A percentile compares a stretch with the other conserved stretches of the same genome.
phyloP scores from a whole-genome alignment of 2,113 vertebrate genomes.

The Oostethus manadensis region DNA sequence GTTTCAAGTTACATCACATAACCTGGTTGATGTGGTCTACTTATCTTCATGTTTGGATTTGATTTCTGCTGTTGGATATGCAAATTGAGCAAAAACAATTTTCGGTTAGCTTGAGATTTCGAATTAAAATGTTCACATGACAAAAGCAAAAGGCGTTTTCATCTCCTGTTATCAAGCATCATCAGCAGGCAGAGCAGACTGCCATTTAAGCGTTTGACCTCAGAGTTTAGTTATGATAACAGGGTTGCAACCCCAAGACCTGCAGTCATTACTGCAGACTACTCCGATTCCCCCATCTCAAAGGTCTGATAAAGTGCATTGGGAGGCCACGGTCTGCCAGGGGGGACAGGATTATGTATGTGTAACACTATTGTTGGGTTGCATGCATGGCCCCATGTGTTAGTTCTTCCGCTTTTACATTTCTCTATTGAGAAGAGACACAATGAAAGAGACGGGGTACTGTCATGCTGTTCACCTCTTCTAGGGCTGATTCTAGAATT shows the following conservation, averaged over 20 bases:
- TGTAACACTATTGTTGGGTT: slow-evolving; percentile 13
- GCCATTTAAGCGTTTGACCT: slow-evolving; percentile 39
- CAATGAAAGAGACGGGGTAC: neutral
- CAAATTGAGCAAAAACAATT: slow-evolving; percentile 5
- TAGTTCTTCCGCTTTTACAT: slow-evolving; percentile 2
- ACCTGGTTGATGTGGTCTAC: neutral
- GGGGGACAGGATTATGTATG: slow-evolving; percentile 43
- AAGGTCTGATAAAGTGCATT: slow-evolving; percentile 45
- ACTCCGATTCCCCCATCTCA: slow-evolving; percentile 48
- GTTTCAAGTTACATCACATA: neutral
- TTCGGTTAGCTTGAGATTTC: slow-evolving; percentile 14
- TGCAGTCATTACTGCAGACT: slow-evolving; percentile 54
- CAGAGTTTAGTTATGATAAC: slow-evolving; percentile 59
- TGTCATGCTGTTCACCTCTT: too few relatives aligned
- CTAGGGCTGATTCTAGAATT: slow-evolving; percentile 24
- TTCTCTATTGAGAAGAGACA: slow-evolving; percentile 15
- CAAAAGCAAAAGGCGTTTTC: slow-evolving; percentile 13
- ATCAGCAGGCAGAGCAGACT: slow-evolving; percentile 23
- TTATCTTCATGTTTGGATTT: neutral
- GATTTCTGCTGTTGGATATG: neutral
- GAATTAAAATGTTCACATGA: slow-evolving; percentile 27
- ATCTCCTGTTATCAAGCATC: slow-evolving; percentile 37
- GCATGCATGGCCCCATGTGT: neutral
- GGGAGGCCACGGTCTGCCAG: slow-evolving; percentile 34
- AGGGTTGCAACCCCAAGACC: slow-evolving; percentile 52